Evolutionary conservation across 53 echinoderm and acorn worm genomes (phyloP), one percentile per base, ranked within the genome.

Genomic region (Glandiceps talaboti): DNA sequence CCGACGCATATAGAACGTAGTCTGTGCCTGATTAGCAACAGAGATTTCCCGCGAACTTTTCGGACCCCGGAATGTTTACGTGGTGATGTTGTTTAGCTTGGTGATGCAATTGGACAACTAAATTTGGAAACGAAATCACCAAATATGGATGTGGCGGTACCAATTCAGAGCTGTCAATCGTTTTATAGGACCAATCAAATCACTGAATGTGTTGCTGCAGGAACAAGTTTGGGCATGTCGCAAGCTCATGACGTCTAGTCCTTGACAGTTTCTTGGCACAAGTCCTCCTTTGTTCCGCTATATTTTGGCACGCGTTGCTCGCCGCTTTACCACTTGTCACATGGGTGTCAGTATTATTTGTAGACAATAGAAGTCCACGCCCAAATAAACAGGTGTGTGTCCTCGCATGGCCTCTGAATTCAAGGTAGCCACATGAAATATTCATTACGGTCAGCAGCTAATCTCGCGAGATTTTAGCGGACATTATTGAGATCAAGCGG

Each of bases 21-120:
- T 45, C 64, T 12, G 6, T 45, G 64, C 20, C 64, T 45, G 64
- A 45, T 45, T 45, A 45, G 64, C 64, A 45, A 45, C 64, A 45
- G 64, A 45, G 64, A 45, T 45, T 45, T 45, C 64, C 64, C 64
- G 64, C 64, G 64, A 45, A 45, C 64, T 45, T 45, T 45, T 45
- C 64, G 64, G 64, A 45, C 64, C 64, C 64, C 64, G 64, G 64
- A 45, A 45, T 45, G 64, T 45, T 45, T 45, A 45, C 64, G 64
- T 45, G 64, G 20, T 45, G 64, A 45, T 45, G 64, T 45, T 45
- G 64, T 45, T 45, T 45, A 45, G 64, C 20, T 45, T 45, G 64
- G 64, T 45, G 64, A 45, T 45, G 64, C 64, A 45, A 45, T 45
- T 45, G 64, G 64, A 20, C 64, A 45, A 45, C 64, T 45, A 45